Conservation (phyloP, 2,113 vertebrate genomes). For the Panthera tigris region DNA sequence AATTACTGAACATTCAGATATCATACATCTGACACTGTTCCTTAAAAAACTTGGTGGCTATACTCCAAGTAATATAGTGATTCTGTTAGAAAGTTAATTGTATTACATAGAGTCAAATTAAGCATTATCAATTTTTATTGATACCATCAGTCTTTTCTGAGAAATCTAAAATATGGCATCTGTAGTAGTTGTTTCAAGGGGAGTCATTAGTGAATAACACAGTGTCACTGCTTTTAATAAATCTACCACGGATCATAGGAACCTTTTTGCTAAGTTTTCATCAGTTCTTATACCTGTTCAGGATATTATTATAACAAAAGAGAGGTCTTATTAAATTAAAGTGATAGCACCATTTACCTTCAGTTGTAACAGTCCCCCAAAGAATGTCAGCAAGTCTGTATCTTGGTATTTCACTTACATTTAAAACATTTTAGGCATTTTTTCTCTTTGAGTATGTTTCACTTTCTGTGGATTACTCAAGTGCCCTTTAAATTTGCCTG, state of each 20-base stretch:
- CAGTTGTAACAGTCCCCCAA: background rate
- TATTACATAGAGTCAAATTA: slow-evolving; percentile 32
- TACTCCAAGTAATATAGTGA: slow-evolving; percentile 61
- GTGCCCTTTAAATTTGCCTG: slow-evolving; percentile 19
- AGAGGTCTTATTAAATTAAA: background rate
- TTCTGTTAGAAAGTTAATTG: slow-evolving; percentile 62
- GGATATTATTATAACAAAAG: background rate
- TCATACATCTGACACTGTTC: slow-evolving; percentile 56
- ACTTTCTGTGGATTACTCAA: background rate
- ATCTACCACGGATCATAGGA: background rate
- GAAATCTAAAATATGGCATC: slow-evolving; percentile 52
- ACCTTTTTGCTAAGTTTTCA: background rate
- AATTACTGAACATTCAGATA: slow-evolving; percentile 66
- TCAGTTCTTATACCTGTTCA: background rate
- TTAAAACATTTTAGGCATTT: slow-evolving; percentile 23
- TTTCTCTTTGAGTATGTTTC: background rate
- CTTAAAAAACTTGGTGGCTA: slow-evolving; percentile 57
- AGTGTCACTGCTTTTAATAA: slow-evolving; percentile 20
- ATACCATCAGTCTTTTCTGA: slow-evolving; percentile 60
- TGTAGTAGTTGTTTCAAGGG: background rate
- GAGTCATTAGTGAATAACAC: slow-evolving; percentile 42
- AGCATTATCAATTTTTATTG: slow-evolving; percentile 46
- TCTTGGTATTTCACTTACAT: background rate
- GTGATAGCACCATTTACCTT: background rate
- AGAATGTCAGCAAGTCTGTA: background rate